Conservation (phyloP, 2,888 invertebrate genomes). For the Cybosia mesomella region DNA sequence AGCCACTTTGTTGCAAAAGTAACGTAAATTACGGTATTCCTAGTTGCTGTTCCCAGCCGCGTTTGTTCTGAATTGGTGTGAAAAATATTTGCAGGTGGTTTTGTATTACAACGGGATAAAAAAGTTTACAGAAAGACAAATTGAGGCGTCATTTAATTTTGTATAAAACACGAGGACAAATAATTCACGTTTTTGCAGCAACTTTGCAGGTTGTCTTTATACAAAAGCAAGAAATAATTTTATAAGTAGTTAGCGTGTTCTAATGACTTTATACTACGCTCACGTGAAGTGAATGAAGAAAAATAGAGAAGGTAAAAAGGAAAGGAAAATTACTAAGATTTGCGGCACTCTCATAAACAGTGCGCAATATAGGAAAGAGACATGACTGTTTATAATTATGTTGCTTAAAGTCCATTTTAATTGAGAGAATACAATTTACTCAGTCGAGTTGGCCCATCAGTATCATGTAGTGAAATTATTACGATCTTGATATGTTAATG, state of each 20-base stretch:
- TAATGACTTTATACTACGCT: too few relatives aligned
- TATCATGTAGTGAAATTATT: too few relatives aligned
- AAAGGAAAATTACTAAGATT: neutral
- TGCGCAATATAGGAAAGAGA: too few relatives aligned
- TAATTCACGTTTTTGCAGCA: neutral
- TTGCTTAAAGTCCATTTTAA: too few relatives aligned
- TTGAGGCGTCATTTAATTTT: slow-evolving; percentile 9
- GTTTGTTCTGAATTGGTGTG: neutral
- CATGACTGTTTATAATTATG: too few relatives aligned
- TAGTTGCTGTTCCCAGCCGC: slow-evolving; percentile 27
- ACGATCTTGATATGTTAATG: too few relatives aligned
- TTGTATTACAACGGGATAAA: neutral
- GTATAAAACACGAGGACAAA: neutral
- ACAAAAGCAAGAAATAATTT: neutral
- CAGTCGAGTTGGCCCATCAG: too few relatives aligned
- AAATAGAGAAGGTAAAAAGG: too few relatives aligned
- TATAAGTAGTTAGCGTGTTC: neutral
- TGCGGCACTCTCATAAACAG: too few relatives aligned
- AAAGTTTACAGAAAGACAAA: slow-evolving; percentile 6
- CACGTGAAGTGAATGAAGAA: too few relatives aligned
- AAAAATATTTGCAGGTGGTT: slow-evolving; percentile 13
- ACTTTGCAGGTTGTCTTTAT: neutral
- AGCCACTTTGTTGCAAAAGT: slow-evolving; percentile 19
- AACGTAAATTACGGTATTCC: slow-evolving; percentile 44
- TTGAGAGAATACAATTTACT: too few relatives aligned